A percentile compares a stretch with the other conserved stretches of the same genome.
These are phyloP conservation scores for Nyctibius bracteatus DNA, from an alignment of 2,113 vertebrate genomes.

Conservation along the genomic window DNA sequence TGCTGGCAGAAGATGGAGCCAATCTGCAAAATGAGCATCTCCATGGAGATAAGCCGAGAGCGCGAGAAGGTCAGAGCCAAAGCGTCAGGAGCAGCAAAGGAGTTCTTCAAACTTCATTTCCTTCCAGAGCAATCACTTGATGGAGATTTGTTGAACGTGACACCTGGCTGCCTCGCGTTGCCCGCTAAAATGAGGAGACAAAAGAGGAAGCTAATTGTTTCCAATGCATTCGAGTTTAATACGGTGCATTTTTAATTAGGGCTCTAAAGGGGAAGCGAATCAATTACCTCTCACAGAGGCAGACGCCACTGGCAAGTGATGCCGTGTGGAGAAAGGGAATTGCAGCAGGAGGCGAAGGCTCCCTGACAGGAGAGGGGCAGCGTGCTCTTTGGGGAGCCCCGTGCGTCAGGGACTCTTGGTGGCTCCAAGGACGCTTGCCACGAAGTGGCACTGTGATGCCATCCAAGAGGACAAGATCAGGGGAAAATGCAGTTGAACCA, in stretches of 20 bases:
- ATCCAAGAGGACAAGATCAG: neutral
- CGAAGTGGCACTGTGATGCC: neutral
- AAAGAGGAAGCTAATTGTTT: conserved; percentile 76
- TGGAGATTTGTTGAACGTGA: conserved; percentile 73
- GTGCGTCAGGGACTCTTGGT: neutral
- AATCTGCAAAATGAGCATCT: conserved; percentile 54
- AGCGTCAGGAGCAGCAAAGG: conserved; percentile 17
- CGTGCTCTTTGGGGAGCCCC: neutral
- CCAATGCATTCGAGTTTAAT: conserved; percentile 67
- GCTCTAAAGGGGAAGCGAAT: conserved; percentile 55
- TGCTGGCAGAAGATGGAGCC: conserved; percentile 39
- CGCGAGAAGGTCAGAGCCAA: conserved; percentile 29
- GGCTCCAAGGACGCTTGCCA: neutral
- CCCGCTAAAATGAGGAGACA: conserved; percentile 63
- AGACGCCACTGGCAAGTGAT: conserved; percentile 37
- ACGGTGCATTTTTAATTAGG: conserved; percentile 71
- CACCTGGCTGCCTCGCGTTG: conserved; percentile 64
- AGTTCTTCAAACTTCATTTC: conserved; percentile 65
- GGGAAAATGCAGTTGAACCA: neutral
- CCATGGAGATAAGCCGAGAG: conserved; percentile 39
- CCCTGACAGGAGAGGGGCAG: neutral
- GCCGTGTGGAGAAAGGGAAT: neutral
- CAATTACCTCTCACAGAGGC: conserved; percentile 49
- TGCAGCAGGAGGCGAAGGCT: neutral
- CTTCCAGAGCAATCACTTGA: conserved; percentile 63